Evolutionary conservation across 2,888 invertebrate genomes (phyloP), one percentile per base, ranked within the genome.

Genomic region (Eupithecia pulchellata): DNA sequence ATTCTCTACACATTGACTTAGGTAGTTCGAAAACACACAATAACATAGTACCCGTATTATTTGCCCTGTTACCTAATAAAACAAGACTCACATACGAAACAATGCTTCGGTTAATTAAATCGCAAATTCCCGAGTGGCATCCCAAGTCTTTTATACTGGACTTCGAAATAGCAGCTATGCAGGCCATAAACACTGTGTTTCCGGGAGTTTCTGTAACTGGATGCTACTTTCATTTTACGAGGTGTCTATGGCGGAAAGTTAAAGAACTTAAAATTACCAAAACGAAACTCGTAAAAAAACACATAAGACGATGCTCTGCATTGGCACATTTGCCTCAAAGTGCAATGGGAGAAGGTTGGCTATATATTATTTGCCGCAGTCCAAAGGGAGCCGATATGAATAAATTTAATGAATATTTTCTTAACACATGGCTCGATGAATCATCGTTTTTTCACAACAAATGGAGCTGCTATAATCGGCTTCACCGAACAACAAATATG

Each of bases 281-380:
- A n/a, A n/a, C n/a, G n/a, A n/a, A n/a, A n/a, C n/a, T n/a, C 32
- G 32, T 32, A 58, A 58, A 58, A 58, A 58, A 58, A n/a, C 58
- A 58, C 58, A 58, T 58, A 58, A 29, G 58, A 58, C 58, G 58
- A 58, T 58, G 58, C 58, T 58, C 30, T 58, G 58, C 58, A 58
- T 30, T 58, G 58, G 58, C 58, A 58, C 58, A 58, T 58, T 58
- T 58, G 30, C 58, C 58, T 13, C 58, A 58, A 58, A 58, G 58
- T 58, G 58, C 58, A 30, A 30, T 58, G 30, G 58, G 58, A 58
- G 58, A 58, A 30, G 58, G 30, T 58, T 58, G 58, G 58, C 58
- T 58, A 17, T 58, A 58, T 30, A 58, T 58, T 30, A 58, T 58
- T 58, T 58, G 58, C 58, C 58, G 58, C 30, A 58, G 58, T 58